These are phyloP conservation scores for Sebastes melanostomus DNA, from an alignment of 2,797 vertebrate genomes.

Conservation along the genomic window DNA sequence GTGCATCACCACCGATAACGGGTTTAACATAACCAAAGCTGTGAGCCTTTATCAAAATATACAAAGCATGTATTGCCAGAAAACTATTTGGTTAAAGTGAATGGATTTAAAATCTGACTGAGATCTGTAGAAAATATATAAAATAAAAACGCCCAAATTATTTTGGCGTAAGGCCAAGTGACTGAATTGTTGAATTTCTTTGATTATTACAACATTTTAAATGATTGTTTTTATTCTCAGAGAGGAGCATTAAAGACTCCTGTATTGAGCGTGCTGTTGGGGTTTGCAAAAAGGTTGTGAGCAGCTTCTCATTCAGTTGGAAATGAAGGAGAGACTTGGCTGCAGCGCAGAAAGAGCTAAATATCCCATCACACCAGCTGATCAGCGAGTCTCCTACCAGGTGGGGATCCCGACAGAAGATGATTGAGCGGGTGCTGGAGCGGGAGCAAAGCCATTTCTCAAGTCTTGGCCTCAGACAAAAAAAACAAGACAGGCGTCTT, in stretches of 20 bases:
- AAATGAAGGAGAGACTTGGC: background rate
- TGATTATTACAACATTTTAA: background rate
- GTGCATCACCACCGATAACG: background rate
- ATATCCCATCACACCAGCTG: accelerated
- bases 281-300: slow-evolving; percentile 12
- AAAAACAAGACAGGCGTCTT: background rate
- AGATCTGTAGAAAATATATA: background rate
- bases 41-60: background rate
- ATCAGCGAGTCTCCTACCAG: background rate
- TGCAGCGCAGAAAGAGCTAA: accelerated
- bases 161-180: background rate
- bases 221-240: background rate
- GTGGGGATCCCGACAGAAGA: background rate
- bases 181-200: background rate
- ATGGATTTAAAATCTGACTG: background rate
- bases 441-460: background rate
- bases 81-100: background rate
- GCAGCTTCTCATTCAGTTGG: slow-evolving; percentile 16
- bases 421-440: background rate
- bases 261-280: background rate
- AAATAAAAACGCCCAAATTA: background rate
- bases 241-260: background rate
- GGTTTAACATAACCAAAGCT: background rate
- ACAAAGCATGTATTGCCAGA: no score
- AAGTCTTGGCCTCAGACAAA: background rate